Conservation (phyloP, 2,797 vertebrate species). For the Rhinophrynus dorsalis region DNA sequence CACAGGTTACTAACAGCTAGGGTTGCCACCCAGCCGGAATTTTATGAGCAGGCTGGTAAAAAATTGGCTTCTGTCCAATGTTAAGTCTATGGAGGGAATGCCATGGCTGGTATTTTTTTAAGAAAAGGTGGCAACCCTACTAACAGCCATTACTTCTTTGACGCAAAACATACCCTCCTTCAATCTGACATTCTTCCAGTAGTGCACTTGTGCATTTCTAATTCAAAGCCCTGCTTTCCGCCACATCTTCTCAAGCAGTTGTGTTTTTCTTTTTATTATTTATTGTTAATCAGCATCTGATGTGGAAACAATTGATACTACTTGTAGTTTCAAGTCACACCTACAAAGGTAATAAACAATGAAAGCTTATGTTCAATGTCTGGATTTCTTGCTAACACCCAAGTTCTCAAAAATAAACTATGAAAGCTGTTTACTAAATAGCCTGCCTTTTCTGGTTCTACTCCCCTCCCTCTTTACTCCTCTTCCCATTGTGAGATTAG, state of each 20-base stretch:
- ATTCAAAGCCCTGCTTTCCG: too few species aligned
- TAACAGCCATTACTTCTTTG: too few species aligned
- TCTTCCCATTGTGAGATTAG: neutral
- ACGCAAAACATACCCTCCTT: too few species aligned
- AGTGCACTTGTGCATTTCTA: too few species aligned
- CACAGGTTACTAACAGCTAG: too few species aligned
- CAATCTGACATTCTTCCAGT: too few species aligned
- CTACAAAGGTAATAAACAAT: slow-evolving; percentile 32
- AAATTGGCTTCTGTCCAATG: too few species aligned
- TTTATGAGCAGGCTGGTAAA: too few species aligned
- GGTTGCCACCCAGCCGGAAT: too few species aligned
- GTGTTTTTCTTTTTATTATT: neutral
- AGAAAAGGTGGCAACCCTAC: too few species aligned
- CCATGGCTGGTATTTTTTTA: too few species aligned
- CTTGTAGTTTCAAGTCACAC: slow-evolving; percentile 29
- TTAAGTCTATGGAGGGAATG: too few species aligned
- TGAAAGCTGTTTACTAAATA: slow-evolving; percentile 7
- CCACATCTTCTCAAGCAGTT: neutral
- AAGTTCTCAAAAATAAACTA: slow-evolving; percentile 39
- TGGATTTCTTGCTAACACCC: slow-evolving; percentile 25
- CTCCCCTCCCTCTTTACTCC: neutral
- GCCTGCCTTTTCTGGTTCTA: neutral
- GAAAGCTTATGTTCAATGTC: slow-evolving; percentile 26
- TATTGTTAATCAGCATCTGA: neutral
- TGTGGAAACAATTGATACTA: slow-evolving; percentile 10